Evolutionary conservation across 2,888 invertebrate genomes (phyloP).

Genomic region (Drosophila histrio): DNA sequence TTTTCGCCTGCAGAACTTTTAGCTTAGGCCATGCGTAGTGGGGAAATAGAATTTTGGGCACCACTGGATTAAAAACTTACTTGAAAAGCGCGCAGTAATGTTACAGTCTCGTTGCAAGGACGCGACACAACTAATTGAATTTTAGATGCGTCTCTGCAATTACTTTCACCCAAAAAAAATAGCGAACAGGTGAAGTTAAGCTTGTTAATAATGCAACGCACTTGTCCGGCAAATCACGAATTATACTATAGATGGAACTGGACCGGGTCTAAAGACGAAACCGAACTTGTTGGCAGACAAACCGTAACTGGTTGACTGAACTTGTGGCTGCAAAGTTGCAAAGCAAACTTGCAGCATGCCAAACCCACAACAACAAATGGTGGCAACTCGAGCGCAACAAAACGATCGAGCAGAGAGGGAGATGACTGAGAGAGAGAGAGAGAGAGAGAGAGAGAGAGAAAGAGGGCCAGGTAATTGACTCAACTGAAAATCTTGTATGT

Average conservation of each 20-base stretch:
- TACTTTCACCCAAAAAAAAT: constrained; percentile 41
- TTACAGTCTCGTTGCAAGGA: constrained; percentile 2
- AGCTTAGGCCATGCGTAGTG: no score
- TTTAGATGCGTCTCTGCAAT: constrained; percentile 22
- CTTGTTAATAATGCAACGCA: not conserved
- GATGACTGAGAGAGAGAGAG: not conserved
- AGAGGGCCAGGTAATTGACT: constrained; percentile 1
- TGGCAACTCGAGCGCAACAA: constrained; percentile 69
- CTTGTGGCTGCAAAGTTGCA: constrained; percentile 44
- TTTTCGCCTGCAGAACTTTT: no score
- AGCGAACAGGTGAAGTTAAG: not conserved
- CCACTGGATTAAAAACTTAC: constrained; percentile 5
- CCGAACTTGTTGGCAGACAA: constrained; percentile 68
- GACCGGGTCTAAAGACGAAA: constrained; percentile 20
- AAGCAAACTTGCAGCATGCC: constrained; percentile 28
- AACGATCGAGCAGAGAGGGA: constrained; percentile 38
- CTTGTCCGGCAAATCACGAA: constrained; percentile 6
- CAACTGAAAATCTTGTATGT: constrained; percentile 3
- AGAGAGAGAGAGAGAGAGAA: not conserved
- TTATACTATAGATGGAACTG: not conserved
- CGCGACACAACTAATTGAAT: constrained; percentile 24
- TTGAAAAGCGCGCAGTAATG: not conserved
- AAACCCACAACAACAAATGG: constrained; percentile 39
- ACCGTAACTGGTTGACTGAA: constrained; percentile 73
- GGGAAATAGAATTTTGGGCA: no score